A percentile compares a stretch with the other conserved stretches of the same genome.
These are phyloP conservation scores for Oegoconia quadripuncta DNA, from an alignment of 2,888 invertebrate species.

Conservation along the genomic window DNA sequence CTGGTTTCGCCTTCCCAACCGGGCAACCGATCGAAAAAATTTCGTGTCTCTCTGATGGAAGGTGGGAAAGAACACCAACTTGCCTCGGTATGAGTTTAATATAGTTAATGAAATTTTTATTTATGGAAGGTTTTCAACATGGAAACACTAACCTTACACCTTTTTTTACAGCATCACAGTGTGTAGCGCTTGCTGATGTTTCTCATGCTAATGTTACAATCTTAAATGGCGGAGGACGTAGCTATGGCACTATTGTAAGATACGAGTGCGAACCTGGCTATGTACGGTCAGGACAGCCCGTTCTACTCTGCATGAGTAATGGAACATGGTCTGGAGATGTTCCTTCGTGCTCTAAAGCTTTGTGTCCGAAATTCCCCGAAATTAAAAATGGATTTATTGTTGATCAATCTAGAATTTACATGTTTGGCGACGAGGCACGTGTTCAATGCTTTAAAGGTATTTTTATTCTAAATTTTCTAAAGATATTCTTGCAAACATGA, in stretches of 20 bases:
- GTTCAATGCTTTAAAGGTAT: slow-evolving; percentile 90
- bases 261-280: slow-evolving; percentile 96
- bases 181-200: slow-evolving; percentile 91
- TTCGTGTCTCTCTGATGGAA: slow-evolving; percentile 92
- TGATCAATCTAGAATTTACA: slow-evolving; percentile 86
- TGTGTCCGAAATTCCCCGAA: slow-evolving; percentile 86
- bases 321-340: slow-evolving; percentile 97
- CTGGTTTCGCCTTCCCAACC: slow-evolving; percentile 95
- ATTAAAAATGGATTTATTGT: slow-evolving; percentile 93
- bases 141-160: background rate
- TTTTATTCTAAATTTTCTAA: background rate
- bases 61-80: slow-evolving; percentile 95
- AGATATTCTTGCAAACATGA: background rate
- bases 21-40: slow-evolving; percentile 92
- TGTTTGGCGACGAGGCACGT: slow-evolving; percentile 93
- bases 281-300: slow-evolving; percentile 91
- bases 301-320: slow-evolving; percentile 95
- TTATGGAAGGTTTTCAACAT: background rate
- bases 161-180: slow-evolving; percentile 87
- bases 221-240: slow-evolving; percentile 93
- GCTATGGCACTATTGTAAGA: slow-evolving; percentile 95
- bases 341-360: slow-evolving; percentile 89
- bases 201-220: slow-evolving; percentile 92
- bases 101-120: background rate
- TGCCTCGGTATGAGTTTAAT: slow-evolving; percentile 84